These are phyloP conservation scores for Centruroides vittatus DNA, from an alignment of 1,140 invertebrate species.

Conservation along the genomic window DNA sequence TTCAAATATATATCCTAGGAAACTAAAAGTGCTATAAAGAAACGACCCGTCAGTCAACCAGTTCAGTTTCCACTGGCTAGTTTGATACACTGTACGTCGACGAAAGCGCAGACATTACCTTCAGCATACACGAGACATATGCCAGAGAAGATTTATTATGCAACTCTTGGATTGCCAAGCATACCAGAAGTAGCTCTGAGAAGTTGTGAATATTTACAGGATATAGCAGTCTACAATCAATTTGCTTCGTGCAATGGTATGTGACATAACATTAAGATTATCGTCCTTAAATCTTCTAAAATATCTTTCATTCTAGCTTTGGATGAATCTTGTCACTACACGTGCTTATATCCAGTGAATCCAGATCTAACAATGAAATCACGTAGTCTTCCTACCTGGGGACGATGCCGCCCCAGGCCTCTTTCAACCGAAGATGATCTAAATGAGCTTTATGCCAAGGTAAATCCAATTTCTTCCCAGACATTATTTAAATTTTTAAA, in stretches of 20 bases:
- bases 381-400: constrained; percentile 47
- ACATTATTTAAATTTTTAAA: background rate
- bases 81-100: constrained; percentile 2
- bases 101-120: constrained; percentile 2
- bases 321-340: constrained; percentile 34
- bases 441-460: constrained; percentile 54
- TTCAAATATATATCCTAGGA: background rate
- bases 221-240: constrained; percentile 24
- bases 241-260: constrained; percentile 45
- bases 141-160: background rate
- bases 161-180: constrained; percentile 28
- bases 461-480: constrained; percentile 17
- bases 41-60: constrained; percentile 16
- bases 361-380: constrained; percentile 40
- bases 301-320: constrained; percentile 33
- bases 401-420: constrained; percentile 43
- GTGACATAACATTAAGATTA: no score
- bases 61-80: constrained; percentile 11
- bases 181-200: constrained; percentile 33
- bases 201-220: constrained; percentile 10
- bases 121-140: constrained; percentile 3
- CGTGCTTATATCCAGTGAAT: constrained; percentile 7
- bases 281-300: no score
- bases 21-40: background rate
- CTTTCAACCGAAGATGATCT: constrained; percentile 49